Conservation (phyloP, 2,797 vertebrate genomes). For the Mus minutoides region DNA sequence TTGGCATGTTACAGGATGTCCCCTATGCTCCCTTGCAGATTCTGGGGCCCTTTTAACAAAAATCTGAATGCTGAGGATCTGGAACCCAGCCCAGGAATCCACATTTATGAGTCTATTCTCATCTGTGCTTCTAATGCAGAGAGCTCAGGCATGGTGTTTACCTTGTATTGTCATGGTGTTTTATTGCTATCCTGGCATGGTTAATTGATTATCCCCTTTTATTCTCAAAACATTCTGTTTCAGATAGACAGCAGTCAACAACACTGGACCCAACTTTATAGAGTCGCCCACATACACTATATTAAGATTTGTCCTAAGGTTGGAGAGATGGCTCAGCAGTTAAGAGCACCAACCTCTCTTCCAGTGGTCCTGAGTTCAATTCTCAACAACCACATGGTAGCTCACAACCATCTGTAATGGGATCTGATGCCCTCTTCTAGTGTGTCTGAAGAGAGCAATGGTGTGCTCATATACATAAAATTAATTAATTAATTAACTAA, state of each 20-base stretch:
- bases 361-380: too few relatives aligned
- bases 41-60: background rate
- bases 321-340: too few relatives aligned
- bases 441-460: too few relatives aligned
- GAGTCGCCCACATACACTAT: background rate
- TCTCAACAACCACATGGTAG: too few relatives aligned
- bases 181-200: background rate
- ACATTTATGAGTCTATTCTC: background rate
- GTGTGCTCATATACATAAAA: too few relatives aligned
- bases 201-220: background rate
- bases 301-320: background rate
- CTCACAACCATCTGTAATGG: too few relatives aligned
- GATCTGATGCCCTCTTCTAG: too few relatives aligned
- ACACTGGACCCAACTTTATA: background rate
- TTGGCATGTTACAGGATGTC: conserved; percentile 1
- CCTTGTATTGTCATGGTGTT: background rate
- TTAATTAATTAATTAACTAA: too few relatives aligned
- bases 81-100: background rate
- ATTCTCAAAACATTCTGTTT: background rate
- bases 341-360: too few relatives aligned
- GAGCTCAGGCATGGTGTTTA: background rate
- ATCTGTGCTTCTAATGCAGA: background rate
- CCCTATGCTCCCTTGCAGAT: background rate
- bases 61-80: background rate
- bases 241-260: background rate